phyloP scores from a whole-genome alignment of 2,113 vertebrate species.

The Zosterops japonicus region DNA sequence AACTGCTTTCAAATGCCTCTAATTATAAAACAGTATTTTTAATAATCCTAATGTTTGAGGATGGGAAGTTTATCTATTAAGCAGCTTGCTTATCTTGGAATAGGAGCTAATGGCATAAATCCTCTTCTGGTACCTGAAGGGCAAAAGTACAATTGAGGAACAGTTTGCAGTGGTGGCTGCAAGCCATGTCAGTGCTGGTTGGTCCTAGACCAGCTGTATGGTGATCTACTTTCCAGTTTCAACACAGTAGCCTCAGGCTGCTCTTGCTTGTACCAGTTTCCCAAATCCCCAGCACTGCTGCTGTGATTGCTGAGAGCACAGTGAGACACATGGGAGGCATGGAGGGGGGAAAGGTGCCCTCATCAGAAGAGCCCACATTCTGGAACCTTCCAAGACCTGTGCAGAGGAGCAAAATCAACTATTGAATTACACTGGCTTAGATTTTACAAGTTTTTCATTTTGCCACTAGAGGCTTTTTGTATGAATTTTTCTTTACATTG shows the following conservation, averaged over 20 bases:
- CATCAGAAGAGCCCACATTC: neutral
- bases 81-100: neutral
- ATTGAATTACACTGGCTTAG: neutral
- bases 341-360: neutral
- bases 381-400: neutral
- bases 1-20: neutral
- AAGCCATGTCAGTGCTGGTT: neutral
- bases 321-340: neutral
- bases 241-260: neutral
- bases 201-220: neutral
- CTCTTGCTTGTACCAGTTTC: neutral
- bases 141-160: neutral
- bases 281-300: neutral
- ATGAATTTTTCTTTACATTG: neutral
- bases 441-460: neutral
- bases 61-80: neutral
- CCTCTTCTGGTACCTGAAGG: neutral
- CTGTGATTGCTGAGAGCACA: neutral
- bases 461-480: neutral
- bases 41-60: neutral
- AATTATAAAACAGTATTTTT: neutral
- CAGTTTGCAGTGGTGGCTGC: constrained; percentile 14
- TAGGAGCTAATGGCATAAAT: neutral
- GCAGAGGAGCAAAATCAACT: neutral
- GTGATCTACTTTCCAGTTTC: constrained; percentile 14